phyloP scores from a whole-genome alignment of 2,888 invertebrate genomes.

The Bhutanitis thaidina region DNA sequence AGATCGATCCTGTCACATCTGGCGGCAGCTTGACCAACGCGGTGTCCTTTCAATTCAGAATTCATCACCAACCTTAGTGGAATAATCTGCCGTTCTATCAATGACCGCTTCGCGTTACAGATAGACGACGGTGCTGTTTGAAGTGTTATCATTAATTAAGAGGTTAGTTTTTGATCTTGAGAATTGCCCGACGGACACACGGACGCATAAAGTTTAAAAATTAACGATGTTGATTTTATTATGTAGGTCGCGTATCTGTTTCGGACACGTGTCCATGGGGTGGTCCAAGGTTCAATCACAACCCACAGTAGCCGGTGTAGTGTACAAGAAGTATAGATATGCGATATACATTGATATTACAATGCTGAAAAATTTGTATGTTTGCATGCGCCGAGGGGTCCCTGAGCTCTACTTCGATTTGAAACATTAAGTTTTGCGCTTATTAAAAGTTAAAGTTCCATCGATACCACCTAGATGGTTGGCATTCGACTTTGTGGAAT shows the following conservation, averaged over 20 bases:
- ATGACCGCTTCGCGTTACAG: neutral
- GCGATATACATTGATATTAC: too few species aligned
- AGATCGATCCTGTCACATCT: too few species aligned
- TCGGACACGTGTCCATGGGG: neutral
- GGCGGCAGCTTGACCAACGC: too few species aligned
- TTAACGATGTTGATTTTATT: slow-evolving; percentile 5
- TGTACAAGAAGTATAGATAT: too few species aligned
- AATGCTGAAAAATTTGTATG: too few species aligned
- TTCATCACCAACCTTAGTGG: neutral
- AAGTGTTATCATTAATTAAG: slow-evolving; percentile 13
- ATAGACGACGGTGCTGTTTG: slow-evolving; percentile 8
- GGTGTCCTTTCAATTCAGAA: neutral
- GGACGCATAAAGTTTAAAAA: neutral
- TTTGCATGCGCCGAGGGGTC: too few species aligned
- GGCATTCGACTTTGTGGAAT: too few species aligned
- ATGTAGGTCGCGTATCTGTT: neutral
- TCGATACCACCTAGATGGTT: too few species aligned
- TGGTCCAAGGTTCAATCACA: slow-evolving; percentile 2
- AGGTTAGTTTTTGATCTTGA: slow-evolving; percentile 12
- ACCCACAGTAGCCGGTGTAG: too few species aligned
- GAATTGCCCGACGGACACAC: neutral
- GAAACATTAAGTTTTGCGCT: too few species aligned
- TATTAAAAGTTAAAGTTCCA: too few species aligned
- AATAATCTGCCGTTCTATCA: neutral
- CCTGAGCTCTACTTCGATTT: too few species aligned